Conservation (phyloP, 1,140 invertebrate species). For the Patella vulgata region DNA sequence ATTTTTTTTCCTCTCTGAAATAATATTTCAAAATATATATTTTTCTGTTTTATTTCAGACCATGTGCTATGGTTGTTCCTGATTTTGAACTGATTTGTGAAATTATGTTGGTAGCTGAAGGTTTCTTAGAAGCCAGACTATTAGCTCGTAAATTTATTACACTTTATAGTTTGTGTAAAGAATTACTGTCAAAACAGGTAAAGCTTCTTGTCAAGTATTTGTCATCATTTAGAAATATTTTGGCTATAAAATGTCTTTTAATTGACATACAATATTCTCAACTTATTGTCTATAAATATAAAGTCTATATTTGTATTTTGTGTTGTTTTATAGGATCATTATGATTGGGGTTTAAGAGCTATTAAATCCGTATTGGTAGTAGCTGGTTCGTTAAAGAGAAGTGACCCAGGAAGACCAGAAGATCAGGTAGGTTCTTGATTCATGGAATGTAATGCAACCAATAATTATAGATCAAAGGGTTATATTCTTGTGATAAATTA, state of each 20-base stretch:
- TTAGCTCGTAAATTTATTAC: constrained; percentile 96
- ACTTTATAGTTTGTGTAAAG: constrained; percentile 92
- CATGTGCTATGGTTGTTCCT: constrained; percentile 97
- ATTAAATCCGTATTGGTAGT: constrained; percentile 97
- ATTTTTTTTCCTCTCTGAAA: too few species aligned
- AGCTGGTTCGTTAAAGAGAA: constrained; percentile 90
- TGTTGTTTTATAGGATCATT: constrained; percentile 77
- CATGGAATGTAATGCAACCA: too few species aligned
- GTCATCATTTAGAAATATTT: too few species aligned
- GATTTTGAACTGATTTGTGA: constrained; percentile 98
- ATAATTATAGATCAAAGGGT: too few species aligned
- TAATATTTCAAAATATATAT: not conserved
- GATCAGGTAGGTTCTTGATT: constrained; percentile 75
- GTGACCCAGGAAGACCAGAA: constrained; percentile 91
- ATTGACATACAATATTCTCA: not conserved
- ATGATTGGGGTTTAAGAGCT: constrained; percentile 95
- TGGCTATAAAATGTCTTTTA: not conserved
- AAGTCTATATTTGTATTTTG: not conserved
- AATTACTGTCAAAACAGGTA: constrained; percentile 90
- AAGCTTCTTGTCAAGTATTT: not conserved
- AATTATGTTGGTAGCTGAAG: constrained; percentile 98
- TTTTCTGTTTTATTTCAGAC: constrained; percentile 72
- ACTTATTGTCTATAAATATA: too few species aligned
- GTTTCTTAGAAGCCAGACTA: constrained; percentile 93
- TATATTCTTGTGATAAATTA: too few species aligned